Percentiles rank a stretch among this genome's conserved stretches.
Evolutionary conservation across 2,888 invertebrate genomes (phyloP).

Genomic region (Oligia strigilis): DNA sequence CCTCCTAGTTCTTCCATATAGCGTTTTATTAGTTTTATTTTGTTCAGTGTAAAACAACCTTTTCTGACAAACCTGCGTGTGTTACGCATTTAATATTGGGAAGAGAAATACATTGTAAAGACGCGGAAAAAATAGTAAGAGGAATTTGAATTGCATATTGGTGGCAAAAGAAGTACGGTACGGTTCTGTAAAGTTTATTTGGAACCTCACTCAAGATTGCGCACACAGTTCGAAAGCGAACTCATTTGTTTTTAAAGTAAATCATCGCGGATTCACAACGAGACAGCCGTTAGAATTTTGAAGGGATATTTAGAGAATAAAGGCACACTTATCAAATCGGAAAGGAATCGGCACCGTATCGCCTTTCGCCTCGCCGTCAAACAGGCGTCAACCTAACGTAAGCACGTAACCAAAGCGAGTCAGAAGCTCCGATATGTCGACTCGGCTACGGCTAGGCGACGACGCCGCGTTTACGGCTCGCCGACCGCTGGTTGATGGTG

Average conservation of each 20-base stretch:
- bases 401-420: no score
- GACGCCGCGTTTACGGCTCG: no score
- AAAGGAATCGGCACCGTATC: no score
- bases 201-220: neutral
- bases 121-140: neutral
- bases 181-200: neutral
- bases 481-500: no score
- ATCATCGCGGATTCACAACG: neutral
- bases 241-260: slow-evolving; percentile 10
- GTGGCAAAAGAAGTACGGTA: neutral
- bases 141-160: neutral
- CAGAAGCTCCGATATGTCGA: no score
- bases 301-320: neutral
- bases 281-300: neutral
- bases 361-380: no score
- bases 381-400: no score
- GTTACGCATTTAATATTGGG: slow-evolving; percentile 13
- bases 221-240: neutral
- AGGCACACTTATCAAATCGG: no score
- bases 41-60: slow-evolving; percentile 17
- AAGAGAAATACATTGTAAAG: neutral
- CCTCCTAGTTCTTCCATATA: no score
- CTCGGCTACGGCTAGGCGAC: no score
- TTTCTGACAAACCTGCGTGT: slow-evolving; percentile 11
- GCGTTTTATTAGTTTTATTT: no score